Evolutionary conservation across 2,888 invertebrate genomes (phyloP).

Genomic region (Hymenopus coronatus): DNA sequence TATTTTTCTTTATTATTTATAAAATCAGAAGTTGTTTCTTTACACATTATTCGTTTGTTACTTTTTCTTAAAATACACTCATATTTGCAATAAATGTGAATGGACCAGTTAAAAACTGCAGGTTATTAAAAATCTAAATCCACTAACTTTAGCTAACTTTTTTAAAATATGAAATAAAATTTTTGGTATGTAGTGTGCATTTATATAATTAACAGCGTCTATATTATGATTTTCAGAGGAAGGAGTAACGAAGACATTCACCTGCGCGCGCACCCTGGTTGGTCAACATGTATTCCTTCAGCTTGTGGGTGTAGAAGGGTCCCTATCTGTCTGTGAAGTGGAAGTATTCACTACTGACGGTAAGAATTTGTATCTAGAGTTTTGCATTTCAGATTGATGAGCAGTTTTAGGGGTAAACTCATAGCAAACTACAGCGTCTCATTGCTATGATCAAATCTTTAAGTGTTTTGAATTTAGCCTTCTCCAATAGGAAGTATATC

Average conservation of each 20-base stretch:
- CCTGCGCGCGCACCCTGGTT: slow-evolving; percentile 77
- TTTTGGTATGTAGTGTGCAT: not conserved
- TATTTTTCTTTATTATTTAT: too few species aligned
- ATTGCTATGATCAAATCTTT: too few species aligned
- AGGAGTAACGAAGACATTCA: slow-evolving; percentile 87
- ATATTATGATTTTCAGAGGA: slow-evolving; percentile 61
- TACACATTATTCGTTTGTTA: too few species aligned
- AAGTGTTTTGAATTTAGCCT: too few species aligned
- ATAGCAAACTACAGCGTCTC: too few species aligned
- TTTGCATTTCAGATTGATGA: not conserved
- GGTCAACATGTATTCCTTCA: slow-evolving; percentile 89
- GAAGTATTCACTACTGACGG: slow-evolving; percentile 90
- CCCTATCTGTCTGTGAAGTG: slow-evolving; percentile 85
- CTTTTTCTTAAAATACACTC: too few species aligned
- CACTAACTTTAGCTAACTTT: not conserved
- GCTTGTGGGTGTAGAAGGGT: slow-evolving; percentile 86
- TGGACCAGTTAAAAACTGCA: too few species aligned
- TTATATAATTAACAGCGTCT: not conserved
- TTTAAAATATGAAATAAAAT: not conserved
- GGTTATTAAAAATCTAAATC: too few species aligned
- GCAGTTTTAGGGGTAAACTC: too few species aligned
- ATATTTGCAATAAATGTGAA: too few species aligned
- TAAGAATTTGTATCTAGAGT: slow-evolving; percentile 43
- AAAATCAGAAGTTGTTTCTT: too few species aligned
- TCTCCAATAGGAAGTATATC: too few species aligned